These are phyloP conservation scores for Alexandromys fortis DNA, from an alignment of 2,113 vertebrate genomes.

Conservation along the genomic window DNA sequence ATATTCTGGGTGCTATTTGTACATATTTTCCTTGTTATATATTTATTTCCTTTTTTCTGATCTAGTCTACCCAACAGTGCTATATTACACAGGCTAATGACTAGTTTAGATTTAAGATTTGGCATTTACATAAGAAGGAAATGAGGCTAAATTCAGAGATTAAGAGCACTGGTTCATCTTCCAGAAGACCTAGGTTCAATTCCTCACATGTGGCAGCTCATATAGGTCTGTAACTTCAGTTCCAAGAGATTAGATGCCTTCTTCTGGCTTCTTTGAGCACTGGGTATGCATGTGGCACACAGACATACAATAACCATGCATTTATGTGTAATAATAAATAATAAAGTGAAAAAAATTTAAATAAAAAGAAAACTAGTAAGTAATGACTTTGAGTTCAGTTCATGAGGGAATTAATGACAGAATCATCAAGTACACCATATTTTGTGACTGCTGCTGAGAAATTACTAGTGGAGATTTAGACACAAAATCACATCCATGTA, in stretches of 20 bases:
- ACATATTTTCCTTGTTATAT: not conserved
- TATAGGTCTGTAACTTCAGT: not conserved
- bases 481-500: not conserved
- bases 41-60: not conserved
- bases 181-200: not conserved
- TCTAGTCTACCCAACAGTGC: not conserved
- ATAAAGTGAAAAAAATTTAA: not conserved
- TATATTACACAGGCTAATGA: not conserved
- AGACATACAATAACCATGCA: not conserved
- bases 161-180: not conserved
- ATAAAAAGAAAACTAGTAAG: not conserved
- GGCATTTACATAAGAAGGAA: not conserved
- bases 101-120: slow-evolving; percentile 5
- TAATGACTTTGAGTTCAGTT: not conserved
- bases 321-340: not conserved
- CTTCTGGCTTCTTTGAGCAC: not conserved
- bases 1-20: not conserved
- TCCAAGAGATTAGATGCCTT: not conserved
- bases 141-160: not conserved
- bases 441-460: not conserved
- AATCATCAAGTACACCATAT: not conserved
- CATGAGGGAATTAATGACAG: not conserved
- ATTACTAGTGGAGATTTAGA: not conserved
- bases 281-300: not conserved
- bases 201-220: not conserved